These are phyloP conservation scores for Phymastichus coffea DNA, from an alignment of 1,140 invertebrate species.

Conservation along the genomic window DNA sequence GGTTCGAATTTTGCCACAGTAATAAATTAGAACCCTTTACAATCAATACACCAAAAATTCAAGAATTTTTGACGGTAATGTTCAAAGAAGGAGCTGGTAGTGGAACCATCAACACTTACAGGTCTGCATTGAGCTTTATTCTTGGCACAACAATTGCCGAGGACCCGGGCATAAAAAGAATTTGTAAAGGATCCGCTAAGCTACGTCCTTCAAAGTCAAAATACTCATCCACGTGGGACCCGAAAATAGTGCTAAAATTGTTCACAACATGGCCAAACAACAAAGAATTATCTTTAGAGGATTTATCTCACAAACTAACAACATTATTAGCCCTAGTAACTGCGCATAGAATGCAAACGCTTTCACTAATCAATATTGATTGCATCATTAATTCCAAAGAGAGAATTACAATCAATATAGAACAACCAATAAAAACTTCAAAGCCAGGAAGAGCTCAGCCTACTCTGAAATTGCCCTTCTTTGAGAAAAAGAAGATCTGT, in stretches of 20 bases:
- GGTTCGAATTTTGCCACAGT: background rate
- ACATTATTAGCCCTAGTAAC: constrained; percentile 30
- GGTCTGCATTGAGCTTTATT: constrained; percentile 20
- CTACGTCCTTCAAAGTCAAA: constrained; percentile 28
- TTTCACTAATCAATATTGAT: constrained; percentile 11
- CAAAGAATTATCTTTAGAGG: constrained; percentile 29
- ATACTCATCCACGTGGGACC: constrained; percentile 31
- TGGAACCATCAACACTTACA: constrained; percentile 1
- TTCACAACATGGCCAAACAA: constrained; percentile 13
- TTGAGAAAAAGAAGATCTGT: constrained; percentile 5
- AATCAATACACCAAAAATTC: background rate
- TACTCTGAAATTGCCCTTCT: constrained; percentile 5
- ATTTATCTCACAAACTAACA: constrained; percentile 29
- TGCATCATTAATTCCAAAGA: background rate
- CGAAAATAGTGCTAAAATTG: constrained; percentile 4
- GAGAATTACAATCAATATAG: constrained; percentile 20
- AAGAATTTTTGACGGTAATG: constrained; percentile 12
- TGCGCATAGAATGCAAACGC: constrained; percentile 29
- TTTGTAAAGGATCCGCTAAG: constrained; percentile 33
- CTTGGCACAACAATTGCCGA: background rate
- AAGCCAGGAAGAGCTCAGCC: constrained; percentile 16
- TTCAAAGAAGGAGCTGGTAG: constrained; percentile 18
- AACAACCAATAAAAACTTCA: constrained; percentile 21
- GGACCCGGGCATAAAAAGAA: constrained; percentile 24
- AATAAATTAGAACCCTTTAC: background rate